Conservation (phyloP, 2,797 vertebrate genomes). For the Tadarida brasiliensis region DNA sequence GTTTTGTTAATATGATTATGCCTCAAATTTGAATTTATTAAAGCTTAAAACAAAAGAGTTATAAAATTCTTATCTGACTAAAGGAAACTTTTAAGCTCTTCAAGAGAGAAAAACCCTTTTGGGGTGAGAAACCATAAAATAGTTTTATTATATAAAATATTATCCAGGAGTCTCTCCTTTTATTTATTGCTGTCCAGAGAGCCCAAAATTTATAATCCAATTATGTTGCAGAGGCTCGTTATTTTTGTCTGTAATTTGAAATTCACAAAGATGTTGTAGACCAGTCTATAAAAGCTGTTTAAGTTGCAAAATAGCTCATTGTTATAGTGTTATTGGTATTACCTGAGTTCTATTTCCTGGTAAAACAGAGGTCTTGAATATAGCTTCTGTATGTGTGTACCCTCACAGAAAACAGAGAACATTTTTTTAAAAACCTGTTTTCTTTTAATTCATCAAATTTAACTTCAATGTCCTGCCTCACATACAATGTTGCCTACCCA, state of each 20-base stretch:
- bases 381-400: background rate
- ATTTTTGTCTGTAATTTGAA: slow-evolving; percentile 48
- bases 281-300: background rate
- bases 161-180: background rate
- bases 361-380: background rate
- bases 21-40: background rate
- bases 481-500: background rate
- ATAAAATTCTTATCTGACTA: slow-evolving; percentile 28
- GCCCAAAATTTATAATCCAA: slow-evolving; percentile 14
- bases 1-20: background rate
- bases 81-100: background rate
- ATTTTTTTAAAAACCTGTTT: background rate
- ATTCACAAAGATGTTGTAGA: background rate
- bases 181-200: background rate
- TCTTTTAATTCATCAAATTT: background rate
- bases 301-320: background rate
- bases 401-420: background rate
- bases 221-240: background rate
- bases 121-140: background rate
- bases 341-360: background rate
- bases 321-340: background rate
- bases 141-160: slow-evolving; percentile 14
- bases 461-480: background rate
- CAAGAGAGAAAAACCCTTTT: background rate
- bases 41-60: slow-evolving; percentile 17